phyloP scores from a whole-genome alignment of 2,888 invertebrate genomes.

The Scelioninae gen. 1 region DNA sequence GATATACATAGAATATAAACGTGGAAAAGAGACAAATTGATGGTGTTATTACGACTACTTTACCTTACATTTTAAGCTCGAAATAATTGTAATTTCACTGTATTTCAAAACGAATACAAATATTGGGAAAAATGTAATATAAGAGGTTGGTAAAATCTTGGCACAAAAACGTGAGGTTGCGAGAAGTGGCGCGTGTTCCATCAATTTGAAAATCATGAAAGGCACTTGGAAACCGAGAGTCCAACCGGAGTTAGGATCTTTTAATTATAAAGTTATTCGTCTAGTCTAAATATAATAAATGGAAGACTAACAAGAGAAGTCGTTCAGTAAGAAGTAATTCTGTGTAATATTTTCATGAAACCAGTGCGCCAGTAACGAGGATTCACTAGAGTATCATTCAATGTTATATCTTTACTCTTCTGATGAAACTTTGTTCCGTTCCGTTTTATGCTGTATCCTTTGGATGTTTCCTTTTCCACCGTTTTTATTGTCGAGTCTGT shows the following conservation, averaged over 20 bases:
- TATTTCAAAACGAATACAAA: too few relatives aligned
- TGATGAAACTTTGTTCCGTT: slow-evolving; percentile 24
- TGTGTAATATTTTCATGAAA: slow-evolving; percentile 27
- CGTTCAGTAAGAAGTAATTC: neutral
- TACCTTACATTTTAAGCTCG: too few relatives aligned
- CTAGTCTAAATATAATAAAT: slow-evolving; percentile 28
- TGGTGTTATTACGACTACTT: too few relatives aligned
- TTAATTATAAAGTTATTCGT: slow-evolving; percentile 22
- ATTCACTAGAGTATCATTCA: slow-evolving; percentile 18
- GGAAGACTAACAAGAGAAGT: slow-evolving; percentile 23
- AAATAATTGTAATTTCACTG: too few relatives aligned
- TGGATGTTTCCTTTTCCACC: neutral
- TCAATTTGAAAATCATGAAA: neutral
- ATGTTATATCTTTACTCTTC: slow-evolving; percentile 22
- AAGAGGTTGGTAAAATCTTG: too few relatives aligned
- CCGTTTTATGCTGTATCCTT: slow-evolving; percentile 3
- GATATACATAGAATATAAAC: too few relatives aligned
- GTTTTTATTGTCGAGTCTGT: neutral
- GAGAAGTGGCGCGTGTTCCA: neutral
- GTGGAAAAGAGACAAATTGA: too few relatives aligned
- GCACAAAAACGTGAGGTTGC: neutral
- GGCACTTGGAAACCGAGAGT: neutral
- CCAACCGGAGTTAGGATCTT: neutral
- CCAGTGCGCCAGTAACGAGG: slow-evolving; percentile 10
- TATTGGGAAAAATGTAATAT: too few relatives aligned